phyloP scores from a whole-genome alignment of 2,113 vertebrate genomes.

The Amphilophus citrinellus region DNA sequence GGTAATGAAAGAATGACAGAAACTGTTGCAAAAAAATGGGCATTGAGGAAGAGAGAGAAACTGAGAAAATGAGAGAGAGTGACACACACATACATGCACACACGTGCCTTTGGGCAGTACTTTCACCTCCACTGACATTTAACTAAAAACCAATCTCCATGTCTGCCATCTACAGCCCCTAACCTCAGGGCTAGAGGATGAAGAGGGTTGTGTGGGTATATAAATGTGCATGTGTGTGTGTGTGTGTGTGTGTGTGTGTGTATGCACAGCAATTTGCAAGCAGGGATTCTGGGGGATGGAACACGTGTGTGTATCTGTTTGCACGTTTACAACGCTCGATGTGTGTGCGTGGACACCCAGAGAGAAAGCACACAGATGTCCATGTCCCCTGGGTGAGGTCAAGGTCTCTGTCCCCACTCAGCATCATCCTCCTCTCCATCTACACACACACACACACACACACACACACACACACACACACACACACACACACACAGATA shows the following conservation, averaged over 20 bases:
- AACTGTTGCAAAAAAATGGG: constrained; percentile 38
- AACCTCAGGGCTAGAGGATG: constrained; percentile 64
- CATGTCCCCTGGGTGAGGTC: constrained; percentile 74
- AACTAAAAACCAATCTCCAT: constrained; percentile 85
- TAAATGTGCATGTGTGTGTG: not conserved
- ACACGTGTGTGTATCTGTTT: constrained; percentile 14
- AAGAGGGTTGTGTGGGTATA: constrained; percentile 31
- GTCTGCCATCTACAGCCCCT: constrained; percentile 77
- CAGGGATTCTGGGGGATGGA: constrained; percentile 40
- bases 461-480: constrained; percentile 23
- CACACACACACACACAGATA: constrained; percentile 32
- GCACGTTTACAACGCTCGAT: not conserved
- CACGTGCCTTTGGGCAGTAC: constrained; percentile 76
- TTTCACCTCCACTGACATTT: constrained; percentile 86
- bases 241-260: not conserved
- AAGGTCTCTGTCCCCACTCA: constrained; percentile 69
- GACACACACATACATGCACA: constrained; percentile 35
- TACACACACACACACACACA: constrained; percentile 1
- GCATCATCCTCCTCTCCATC: constrained; percentile 60
- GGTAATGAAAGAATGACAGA: constrained; percentile 8
- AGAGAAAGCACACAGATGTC: constrained; percentile 39
- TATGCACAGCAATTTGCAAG: constrained; percentile 32
- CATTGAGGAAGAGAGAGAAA: constrained; percentile 9
- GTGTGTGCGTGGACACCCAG: not conserved
- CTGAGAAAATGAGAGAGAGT: constrained; percentile 18